Conservation (phyloP, 2,797 vertebrate genomes). For the Lithobates sylvaticus region DNA sequence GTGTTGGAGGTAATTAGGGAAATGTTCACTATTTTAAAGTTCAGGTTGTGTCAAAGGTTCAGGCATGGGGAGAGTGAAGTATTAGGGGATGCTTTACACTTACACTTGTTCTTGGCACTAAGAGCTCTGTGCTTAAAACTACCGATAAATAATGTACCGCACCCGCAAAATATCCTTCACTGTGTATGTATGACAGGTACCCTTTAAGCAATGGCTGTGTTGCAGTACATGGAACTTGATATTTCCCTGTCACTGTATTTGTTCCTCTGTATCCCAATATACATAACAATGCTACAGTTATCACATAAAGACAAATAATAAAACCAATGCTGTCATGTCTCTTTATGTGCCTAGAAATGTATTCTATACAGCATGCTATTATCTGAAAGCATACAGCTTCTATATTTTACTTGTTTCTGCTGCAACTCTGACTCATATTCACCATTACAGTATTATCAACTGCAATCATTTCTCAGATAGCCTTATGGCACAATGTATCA, state of each 20-base stretch:
- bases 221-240: constrained; percentile 1
- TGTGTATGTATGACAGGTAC: neutral
- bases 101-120: no score
- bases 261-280: constrained; percentile 36
- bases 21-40: no score
- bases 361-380: no score
- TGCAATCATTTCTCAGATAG: neutral
- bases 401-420: neutral
- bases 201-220: neutral
- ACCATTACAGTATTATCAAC: neutral
- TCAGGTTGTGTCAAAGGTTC: no score
- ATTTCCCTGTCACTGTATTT: neutral
- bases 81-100: no score
- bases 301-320: constrained; percentile 36
- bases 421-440: neutral
- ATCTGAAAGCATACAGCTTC: no score
- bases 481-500: neutral
- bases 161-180: neutral
- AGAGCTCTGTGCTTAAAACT: no score
- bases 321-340: neutral
- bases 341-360: neutral
- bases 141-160: no score
- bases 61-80: no score
- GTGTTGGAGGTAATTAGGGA: no score
- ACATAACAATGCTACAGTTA: constrained; percentile 16